These are phyloP conservation scores for Xerus inauris DNA, from an alignment of 2,113 vertebrate genomes.

Conservation along the genomic window DNA sequence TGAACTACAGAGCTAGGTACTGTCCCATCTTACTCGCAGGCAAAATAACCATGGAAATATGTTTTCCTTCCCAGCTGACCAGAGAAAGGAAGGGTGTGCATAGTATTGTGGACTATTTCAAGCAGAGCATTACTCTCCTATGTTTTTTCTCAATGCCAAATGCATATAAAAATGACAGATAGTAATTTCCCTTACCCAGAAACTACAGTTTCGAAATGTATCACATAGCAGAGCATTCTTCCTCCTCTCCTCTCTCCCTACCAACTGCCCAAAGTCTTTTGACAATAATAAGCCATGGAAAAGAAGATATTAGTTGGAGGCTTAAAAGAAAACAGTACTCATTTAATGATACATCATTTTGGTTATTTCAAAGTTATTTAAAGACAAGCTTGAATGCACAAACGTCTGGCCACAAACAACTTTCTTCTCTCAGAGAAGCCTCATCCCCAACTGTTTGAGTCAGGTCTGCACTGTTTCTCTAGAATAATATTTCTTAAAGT, in stretches of 20 bases:
- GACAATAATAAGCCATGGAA: not conserved
- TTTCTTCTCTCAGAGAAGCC: not conserved
- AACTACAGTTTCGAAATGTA: not conserved
- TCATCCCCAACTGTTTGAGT: not conserved
- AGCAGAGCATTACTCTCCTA: not conserved
- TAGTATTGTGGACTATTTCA: not conserved
- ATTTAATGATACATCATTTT: not conserved
- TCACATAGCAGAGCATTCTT: not conserved
- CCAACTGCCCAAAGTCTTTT: not conserved
- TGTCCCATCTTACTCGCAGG: not conserved
- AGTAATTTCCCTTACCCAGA: constrained; percentile 12
- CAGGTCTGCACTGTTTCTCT: not conserved
- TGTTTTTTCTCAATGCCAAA: not conserved
- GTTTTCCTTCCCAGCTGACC: constrained; percentile 20
- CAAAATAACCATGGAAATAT: not conserved
- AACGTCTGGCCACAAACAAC: not conserved
- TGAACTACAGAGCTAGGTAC: not conserved
- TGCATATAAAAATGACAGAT: constrained; percentile 14
- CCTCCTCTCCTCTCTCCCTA: not conserved
- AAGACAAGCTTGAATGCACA: not conserved
- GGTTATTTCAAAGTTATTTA: constrained; percentile 19
- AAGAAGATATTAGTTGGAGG: not conserved
- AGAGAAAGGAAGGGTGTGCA: not conserved
- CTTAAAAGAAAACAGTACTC: not conserved
- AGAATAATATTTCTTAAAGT: not conserved